A percentile compares a stretch with the other conserved stretches of the same genome.
These are phyloP conservation scores for Oxytorus armatus DNA, from an alignment of 2,888 invertebrate species.

Conservation along the genomic window DNA sequence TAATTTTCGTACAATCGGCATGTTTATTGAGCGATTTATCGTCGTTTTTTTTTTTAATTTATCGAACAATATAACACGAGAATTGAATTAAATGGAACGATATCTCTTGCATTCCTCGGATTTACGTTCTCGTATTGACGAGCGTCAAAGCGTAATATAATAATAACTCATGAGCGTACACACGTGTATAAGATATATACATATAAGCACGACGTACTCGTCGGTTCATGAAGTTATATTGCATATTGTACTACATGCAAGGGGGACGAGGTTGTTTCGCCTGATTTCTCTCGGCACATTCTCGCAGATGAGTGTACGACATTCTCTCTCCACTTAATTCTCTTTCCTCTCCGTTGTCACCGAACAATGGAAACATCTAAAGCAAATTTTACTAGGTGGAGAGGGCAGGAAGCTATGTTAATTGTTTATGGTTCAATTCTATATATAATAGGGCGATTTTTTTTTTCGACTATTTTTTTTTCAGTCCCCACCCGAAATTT, in stretches of 20 bases:
- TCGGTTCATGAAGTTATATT: conserved; percentile 63
- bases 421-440: conserved; percentile 38
- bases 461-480: no score
- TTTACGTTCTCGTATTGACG: conserved; percentile 18
- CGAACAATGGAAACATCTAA: conserved; percentile 36
- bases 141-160: conserved; percentile 56
- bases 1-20: not conserved
- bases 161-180: conserved; percentile 48
- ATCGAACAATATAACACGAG: not conserved
- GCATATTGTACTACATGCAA: conserved; percentile 58
- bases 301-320: conserved; percentile 30
- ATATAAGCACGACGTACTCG: conserved; percentile 37
- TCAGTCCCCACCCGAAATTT: no score
- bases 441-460: no score
- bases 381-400: conserved; percentile 25
- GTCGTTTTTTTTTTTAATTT: not conserved
- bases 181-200: conserved; percentile 41
- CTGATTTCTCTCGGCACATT: conserved; percentile 62
- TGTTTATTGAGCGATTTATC: not conserved
- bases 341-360: conserved; percentile 35
- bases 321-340: not conserved
- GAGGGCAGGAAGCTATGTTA: conserved; percentile 1
- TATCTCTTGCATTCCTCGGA: conserved; percentile 7
- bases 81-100: conserved; percentile 18
- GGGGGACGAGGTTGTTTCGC: conserved; percentile 61